Evolutionary conservation across 1,140 invertebrate species (phyloP).

Genomic region (Drosophila eugracilis): DNA sequence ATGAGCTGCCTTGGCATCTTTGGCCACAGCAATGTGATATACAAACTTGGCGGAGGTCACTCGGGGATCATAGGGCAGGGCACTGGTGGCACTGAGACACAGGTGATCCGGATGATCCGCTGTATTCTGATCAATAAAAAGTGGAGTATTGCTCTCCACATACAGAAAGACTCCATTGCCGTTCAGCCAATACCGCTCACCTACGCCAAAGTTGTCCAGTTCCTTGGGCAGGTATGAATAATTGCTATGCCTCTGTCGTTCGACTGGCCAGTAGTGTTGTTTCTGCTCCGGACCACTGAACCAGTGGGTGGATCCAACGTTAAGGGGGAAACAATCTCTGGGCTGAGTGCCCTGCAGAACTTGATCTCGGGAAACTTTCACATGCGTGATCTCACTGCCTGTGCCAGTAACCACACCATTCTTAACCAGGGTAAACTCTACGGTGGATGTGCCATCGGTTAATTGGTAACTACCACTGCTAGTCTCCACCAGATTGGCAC

Average conservation of each 20-base stretch:
- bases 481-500: constrained; percentile 51
- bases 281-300: constrained; percentile 87
- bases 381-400: constrained; percentile 53
- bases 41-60: constrained; percentile 85
- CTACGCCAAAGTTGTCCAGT: constrained; percentile 87
- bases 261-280: constrained; percentile 89
- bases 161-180: constrained; percentile 88
- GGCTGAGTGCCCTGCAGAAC: constrained; percentile 61
- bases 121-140: constrained; percentile 90
- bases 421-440: constrained; percentile 63
- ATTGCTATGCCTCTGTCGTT: constrained; percentile 86
- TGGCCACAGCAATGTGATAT: constrained; percentile 87
- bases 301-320: constrained; percentile 85
- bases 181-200: constrained; percentile 92
- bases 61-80: constrained; percentile 85
- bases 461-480: constrained; percentile 47
- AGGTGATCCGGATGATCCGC: constrained; percentile 85
- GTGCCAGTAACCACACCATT: constrained; percentile 43
- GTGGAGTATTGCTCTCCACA: constrained; percentile 87
- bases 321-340: constrained; percentile 70
- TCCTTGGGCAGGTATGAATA: constrained; percentile 88
- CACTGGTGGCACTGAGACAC: constrained; percentile 87
- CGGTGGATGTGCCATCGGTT: constrained; percentile 52
- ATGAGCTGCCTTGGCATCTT: constrained; percentile 87
- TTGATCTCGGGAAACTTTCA: constrained; percentile 65